Evolutionary conservation across 2,888 invertebrate genomes (phyloP).

Genomic region (Bombylius major): DNA sequence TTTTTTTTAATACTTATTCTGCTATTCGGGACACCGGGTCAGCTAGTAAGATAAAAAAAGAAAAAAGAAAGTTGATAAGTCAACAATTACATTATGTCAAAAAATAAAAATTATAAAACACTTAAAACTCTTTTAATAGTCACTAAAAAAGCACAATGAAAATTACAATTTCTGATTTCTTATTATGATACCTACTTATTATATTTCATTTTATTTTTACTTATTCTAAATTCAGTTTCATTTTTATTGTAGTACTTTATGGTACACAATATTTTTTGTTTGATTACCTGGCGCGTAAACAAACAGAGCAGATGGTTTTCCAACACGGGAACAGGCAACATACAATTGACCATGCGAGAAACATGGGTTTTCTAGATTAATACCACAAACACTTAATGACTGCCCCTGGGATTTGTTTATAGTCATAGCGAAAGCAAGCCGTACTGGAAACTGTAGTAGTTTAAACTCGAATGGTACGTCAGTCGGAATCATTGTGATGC

Average conservation of each 20-base stretch:
- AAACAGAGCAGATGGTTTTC: slow-evolving; percentile 8
- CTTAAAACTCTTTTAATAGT: not conserved
- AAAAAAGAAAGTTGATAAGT: too few relatives aligned
- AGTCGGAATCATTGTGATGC: slow-evolving; percentile 25
- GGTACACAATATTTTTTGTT: slow-evolving; percentile 1
- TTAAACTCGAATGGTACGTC: slow-evolving; percentile 21
- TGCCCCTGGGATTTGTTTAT: slow-evolving; percentile 27
- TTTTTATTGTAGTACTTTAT: slow-evolving; percentile 1
- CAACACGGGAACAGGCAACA: slow-evolving; percentile 22
- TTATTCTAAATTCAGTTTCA: not conserved
- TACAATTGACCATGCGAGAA: slow-evolving; percentile 27
- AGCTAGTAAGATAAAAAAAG: too few relatives aligned
- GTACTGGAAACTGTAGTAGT: slow-evolving; percentile 20
- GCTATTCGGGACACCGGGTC: too few relatives aligned
- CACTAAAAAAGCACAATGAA: not conserved
- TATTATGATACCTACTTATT: too few relatives aligned
- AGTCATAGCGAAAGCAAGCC: slow-evolving; percentile 22
- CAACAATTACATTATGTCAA: too few relatives aligned
- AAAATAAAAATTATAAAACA: too few relatives aligned
- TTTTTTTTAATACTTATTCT: too few relatives aligned
- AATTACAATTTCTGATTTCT: not conserved
- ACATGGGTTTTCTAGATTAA: slow-evolving; percentile 20
- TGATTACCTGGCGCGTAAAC: not conserved
- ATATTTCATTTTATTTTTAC: not conserved
- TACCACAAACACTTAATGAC: slow-evolving; percentile 19